Conservation (phyloP, 1,140 invertebrate species). For the Druon quercuslanigerum region DNA sequence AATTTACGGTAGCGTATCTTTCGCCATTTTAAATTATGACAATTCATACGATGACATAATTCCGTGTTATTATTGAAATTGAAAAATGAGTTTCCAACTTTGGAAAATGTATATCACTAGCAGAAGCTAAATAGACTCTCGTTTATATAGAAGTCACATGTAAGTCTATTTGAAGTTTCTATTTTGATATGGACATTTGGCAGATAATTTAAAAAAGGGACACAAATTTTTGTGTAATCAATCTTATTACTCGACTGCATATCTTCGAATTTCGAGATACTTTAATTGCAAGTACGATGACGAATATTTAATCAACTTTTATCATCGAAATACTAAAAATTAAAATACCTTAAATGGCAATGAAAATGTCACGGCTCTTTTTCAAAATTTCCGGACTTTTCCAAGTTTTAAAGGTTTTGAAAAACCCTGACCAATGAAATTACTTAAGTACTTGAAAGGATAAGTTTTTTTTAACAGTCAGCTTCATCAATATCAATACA, state of each 20-base stretch:
- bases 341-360: too few relatives aligned
- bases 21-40: not conserved
- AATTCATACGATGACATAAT: slow-evolving; percentile 3
- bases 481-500: slow-evolving; percentile 5
- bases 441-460: not conserved
- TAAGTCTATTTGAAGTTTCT: not conserved
- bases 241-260: not conserved
- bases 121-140: slow-evolving; percentile 21
- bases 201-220: not conserved
- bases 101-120: not conserved
- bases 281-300: too few relatives aligned
- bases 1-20: not conserved
- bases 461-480: not conserved
- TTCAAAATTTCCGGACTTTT: too few relatives aligned
- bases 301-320: too few relatives aligned
- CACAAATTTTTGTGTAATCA: not conserved
- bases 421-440: not conserved
- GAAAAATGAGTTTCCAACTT: not conserved
- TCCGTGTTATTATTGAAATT: not conserved
- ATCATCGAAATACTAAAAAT: too few relatives aligned
- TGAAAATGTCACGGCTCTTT: too few relatives aligned
- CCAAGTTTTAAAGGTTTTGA: too few relatives aligned
- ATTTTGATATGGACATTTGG: not conserved
- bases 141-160: not conserved
- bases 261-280: not conserved